Evolutionary conservation across 2,797 vertebrate genomes (phyloP).

Genomic region (Amniataba percoides): DNA sequence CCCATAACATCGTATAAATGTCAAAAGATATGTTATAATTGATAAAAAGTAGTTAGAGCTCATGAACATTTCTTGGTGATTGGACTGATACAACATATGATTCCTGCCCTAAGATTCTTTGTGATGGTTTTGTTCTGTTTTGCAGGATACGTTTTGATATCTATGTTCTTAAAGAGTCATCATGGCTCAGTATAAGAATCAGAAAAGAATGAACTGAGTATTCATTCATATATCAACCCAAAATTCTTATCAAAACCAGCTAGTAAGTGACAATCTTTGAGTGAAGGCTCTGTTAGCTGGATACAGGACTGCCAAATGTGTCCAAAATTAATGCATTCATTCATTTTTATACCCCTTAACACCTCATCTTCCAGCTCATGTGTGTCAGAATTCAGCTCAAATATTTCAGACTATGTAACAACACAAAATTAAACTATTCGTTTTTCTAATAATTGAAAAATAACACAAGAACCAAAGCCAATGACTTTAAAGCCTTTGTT

Average conservation of each 20-base stretch:
- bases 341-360: neutral
- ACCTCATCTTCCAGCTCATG: neutral
- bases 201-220: neutral
- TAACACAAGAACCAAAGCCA: neutral
- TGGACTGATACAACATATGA: neutral
- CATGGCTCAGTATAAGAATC: neutral
- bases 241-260: neutral
- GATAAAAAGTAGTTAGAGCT: neutral
- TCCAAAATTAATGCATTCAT: neutral
- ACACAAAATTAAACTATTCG: neutral
- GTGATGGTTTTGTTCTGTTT: conserved; percentile 1
- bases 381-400: neutral
- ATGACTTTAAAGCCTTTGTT: neutral
- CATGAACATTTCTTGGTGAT: neutral
- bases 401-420: conserved; percentile 7
- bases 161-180: neutral
- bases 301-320: neutral
- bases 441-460: neutral
- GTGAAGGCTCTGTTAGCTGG: neutral
- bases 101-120: neutral
- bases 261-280: neutral
- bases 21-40: neutral
- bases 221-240: neutral
- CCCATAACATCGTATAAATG: neutral
- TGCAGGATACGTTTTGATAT: neutral